Percentiles rank a stretch among this genome's conserved stretches.
Conservation (phyloP, 2,797 vertebrate species). For the Ptychadena robeensis region DNA sequence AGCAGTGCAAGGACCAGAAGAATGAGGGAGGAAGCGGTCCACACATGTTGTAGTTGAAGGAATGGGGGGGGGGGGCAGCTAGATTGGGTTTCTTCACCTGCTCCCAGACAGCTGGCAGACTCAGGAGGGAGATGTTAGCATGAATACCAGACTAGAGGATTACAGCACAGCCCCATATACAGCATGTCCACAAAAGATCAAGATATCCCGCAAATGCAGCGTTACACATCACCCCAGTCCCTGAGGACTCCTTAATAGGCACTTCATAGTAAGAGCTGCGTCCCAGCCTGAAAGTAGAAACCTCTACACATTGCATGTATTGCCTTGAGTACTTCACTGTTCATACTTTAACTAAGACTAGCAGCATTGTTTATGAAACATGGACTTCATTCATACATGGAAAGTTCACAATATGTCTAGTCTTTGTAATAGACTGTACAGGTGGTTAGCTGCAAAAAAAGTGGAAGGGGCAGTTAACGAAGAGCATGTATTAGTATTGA, state of each 20-base stretch:
- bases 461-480: too few relatives aligned
- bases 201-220: neutral
- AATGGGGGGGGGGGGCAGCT: conserved; percentile 25
- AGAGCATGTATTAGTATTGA: too few relatives aligned
- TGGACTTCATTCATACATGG: too few relatives aligned
- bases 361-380: too few relatives aligned
- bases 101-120: conserved; percentile 57
- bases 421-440: too few relatives aligned
- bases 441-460: too few relatives aligned
- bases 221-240: neutral
- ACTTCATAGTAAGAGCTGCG: neutral
- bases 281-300: too few relatives aligned
- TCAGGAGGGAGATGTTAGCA: conserved; percentile 31
- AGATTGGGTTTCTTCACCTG: conserved; percentile 60
- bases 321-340: too few relatives aligned
- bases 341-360: too few relatives aligned
- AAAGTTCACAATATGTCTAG: too few relatives aligned
- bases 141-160: conserved; percentile 24
- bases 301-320: too few relatives aligned
- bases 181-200: neutral
- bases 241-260: neutral
- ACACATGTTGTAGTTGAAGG: conserved; percentile 37
- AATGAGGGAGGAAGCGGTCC: conserved; percentile 19
- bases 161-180: neutral
- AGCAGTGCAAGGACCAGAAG: conserved; percentile 12